Base-by-base conservation (phyloP, 2,113 vertebrate species). In the Corapipo altera region DNA sequence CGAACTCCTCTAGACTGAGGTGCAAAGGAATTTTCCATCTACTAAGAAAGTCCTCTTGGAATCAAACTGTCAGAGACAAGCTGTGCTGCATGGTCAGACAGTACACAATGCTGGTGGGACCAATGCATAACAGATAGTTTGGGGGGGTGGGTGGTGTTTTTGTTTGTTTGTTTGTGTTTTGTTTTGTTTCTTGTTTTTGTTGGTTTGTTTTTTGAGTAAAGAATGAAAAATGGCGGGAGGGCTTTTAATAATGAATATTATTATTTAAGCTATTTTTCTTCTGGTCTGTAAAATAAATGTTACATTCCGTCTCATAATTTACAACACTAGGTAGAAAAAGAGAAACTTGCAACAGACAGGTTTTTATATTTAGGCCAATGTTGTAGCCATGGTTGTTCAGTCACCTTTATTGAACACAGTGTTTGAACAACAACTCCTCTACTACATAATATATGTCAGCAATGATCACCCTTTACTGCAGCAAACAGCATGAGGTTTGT, bases 91-190 rank as follows among this genome's bases (percentile, higher is more conserved):
- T 48, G 52, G 72, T 77, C 51, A 82, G 52, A 46, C 9, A 67
- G 33, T 33, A 74, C 2, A 9, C 41, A 77, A 58, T 43, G 55
- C 37, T 43, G 39, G 19, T 55, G 39, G 28, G n/a, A 70, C 43
- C 41, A 48, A 43, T 37, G 92, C 91, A 55, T 39, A 77, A 80
- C n/a, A 92, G 21, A 39, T 5, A n/a, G 26, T n/a, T 32, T 78
- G 39, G 39, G 39, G 11, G 39, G 39, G 11, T 11, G 39, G 8
- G 3, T 7, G 57, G 18, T 24, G 0, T 0, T 9, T 16, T 39
- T 35, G 19, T 49, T 75, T 58, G 33, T 39, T 39, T 12, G 39
- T 39, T 39, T 39, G 39, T 39, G 15, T 26, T 28, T 52, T 28
- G 49, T 8, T 18, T 41, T 41, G 15, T 44, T 77, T 62, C 26